A percentile compares a stretch with the other conserved stretches of the same genome.
These are phyloP conservation scores for Latrodectus elegans DNA, from an alignment of 2,888 invertebrate species.

Conservation along the genomic window DNA sequence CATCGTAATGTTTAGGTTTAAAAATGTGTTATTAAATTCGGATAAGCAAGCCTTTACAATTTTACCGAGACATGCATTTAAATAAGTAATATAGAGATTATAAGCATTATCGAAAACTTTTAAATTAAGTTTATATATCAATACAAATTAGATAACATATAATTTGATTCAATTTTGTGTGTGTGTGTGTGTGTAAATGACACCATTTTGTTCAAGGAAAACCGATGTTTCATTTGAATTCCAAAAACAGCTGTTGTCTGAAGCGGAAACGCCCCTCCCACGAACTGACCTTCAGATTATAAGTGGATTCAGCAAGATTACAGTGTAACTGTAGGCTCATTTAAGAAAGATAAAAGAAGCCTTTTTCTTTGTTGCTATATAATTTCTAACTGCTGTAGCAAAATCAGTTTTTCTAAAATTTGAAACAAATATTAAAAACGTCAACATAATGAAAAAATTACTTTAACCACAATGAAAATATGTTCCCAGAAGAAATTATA, in stretches of 20 bases:
- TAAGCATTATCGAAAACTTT: background rate
- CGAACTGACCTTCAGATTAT: constrained; percentile 32
- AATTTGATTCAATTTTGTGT: background rate
- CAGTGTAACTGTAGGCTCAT: background rate
- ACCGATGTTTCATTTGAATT: background rate
- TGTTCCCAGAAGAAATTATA: background rate
- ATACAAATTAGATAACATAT: background rate
- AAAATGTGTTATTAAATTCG: too few relatives aligned
- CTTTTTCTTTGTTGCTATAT: constrained; percentile 9
- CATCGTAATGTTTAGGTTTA: too few relatives aligned
- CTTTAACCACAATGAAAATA: background rate
- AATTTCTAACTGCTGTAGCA: constrained; percentile 20
- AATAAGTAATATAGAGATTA: background rate
- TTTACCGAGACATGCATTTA: background rate
- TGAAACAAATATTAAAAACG: too few relatives aligned
- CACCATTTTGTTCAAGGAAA: too few relatives aligned
- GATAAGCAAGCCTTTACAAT: background rate
- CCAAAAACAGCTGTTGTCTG: constrained; percentile 19
- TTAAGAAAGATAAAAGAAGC: background rate
- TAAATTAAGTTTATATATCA: background rate
- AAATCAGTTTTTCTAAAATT: constrained; percentile 2
- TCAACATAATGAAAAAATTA: too few relatives aligned
- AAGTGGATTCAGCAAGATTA: constrained; percentile 36
- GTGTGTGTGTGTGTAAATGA: background rate
- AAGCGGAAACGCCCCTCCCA: constrained; percentile 33